Conservation (phyloP, 1,140 invertebrate species). For the Bathynomus jamesi region DNA sequence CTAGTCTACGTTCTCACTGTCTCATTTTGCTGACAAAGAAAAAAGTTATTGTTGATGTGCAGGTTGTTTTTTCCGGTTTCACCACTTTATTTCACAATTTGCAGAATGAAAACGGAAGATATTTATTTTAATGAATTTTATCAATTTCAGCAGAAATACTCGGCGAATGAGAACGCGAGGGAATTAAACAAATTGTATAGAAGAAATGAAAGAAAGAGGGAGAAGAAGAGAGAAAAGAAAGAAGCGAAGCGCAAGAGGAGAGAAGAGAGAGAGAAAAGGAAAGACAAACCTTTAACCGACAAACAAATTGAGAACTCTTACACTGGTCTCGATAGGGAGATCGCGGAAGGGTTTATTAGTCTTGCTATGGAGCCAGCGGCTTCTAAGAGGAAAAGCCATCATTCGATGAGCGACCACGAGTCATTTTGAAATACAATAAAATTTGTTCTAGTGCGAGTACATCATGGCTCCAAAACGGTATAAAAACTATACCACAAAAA, state of each 20-base stretch:
- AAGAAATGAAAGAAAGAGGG: not conserved
- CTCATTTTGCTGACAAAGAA: too few relatives aligned
- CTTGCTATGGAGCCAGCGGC: slow-evolving; percentile 47
- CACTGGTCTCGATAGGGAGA: slow-evolving; percentile 53
- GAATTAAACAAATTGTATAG: not conserved
- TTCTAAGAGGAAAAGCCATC: not conserved
- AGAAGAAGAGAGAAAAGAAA: not conserved
- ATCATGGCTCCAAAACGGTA: too few relatives aligned
- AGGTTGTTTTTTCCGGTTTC: too few relatives aligned
- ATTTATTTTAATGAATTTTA: too few relatives aligned
- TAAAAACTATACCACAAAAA: too few relatives aligned
- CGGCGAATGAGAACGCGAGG: not conserved
- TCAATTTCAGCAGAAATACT: too few relatives aligned
- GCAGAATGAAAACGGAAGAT: too few relatives aligned
- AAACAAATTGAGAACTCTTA: slow-evolving; percentile 49
- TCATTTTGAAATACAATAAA: too few relatives aligned
- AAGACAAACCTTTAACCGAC: slow-evolving; percentile 30
- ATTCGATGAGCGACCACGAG: not conserved
- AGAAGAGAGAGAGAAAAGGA: not conserved
- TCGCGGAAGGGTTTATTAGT: slow-evolving; percentile 56
- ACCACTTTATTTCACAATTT: too few relatives aligned
- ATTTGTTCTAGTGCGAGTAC: too few relatives aligned
- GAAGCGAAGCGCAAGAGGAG: not conserved
- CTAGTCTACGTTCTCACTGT: too few relatives aligned
- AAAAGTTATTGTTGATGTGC: too few relatives aligned